Percentiles rank a stretch among this genome's conserved stretches.
Evolutionary conservation across 1,140 invertebrate species (phyloP).

Genomic region (Lordiphosa collinella): DNA sequence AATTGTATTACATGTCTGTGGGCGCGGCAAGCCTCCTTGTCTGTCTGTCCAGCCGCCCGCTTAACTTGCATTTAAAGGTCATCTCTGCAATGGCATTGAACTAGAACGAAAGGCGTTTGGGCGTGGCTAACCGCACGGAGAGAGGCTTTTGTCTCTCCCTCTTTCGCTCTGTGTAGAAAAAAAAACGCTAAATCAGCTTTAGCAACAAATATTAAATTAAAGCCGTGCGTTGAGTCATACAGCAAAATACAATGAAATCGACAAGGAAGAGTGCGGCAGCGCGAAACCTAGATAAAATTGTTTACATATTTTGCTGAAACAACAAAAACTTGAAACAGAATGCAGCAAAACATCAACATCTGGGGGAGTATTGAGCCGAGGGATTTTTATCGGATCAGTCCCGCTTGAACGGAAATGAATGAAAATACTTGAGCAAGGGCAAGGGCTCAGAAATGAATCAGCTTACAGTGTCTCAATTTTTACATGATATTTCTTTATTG

Average conservation of each 20-base stretch:
- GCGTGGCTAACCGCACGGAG: slow-evolving; percentile 12
- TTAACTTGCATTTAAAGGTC: slow-evolving; percentile 71
- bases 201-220: slow-evolving; percentile 18
- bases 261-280: not conserved
- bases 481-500: too few species aligned
- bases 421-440: too few species aligned
- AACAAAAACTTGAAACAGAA: not conserved
- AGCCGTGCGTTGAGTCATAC: slow-evolving; percentile 25
- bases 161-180: not conserved
- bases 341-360: not conserved
- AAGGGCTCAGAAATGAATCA: too few species aligned
- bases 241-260: not conserved
- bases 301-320: slow-evolving; percentile 3
- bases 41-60: slow-evolving; percentile 21
- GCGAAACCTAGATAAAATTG: slow-evolving; percentile 19
- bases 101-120: slow-evolving; percentile 25
- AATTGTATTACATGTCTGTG: slow-evolving; percentile 37
- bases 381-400: slow-evolving; percentile 8
- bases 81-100: slow-evolving; percentile 59
- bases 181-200: not conserved
- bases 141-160: not conserved
- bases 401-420: not conserved
- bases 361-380: not conserved
- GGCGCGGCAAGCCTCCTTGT: not conserved
- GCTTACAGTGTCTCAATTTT: too few species aligned